phyloP scores from a whole-genome alignment of 2,888 invertebrate genomes.

The Arctia plantaginis region DNA sequence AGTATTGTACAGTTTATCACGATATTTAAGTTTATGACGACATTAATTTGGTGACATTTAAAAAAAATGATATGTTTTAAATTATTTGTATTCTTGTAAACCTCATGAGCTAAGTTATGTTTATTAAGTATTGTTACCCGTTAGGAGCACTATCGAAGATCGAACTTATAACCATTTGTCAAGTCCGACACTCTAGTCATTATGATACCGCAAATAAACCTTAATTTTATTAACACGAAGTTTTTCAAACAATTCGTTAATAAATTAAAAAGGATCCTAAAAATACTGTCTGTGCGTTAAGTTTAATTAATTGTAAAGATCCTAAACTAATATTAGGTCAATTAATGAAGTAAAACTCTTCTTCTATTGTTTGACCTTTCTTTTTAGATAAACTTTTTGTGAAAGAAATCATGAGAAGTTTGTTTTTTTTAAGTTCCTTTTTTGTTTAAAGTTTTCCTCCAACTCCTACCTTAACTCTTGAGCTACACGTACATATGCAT shows the following conservation, averaged over 20 bases:
- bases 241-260: slow-evolving; percentile 18
- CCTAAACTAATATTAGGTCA: slow-evolving; percentile 41
- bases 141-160: no score
- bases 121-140: no score
- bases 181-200: background rate
- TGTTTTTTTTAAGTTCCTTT: background rate
- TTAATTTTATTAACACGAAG: background rate
- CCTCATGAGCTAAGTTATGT: no score
- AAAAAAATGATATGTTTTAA: no score
- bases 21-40: no score
- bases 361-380: background rate
- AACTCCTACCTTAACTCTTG: background rate
- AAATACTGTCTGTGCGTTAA: slow-evolving; percentile 22
- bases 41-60: no score
- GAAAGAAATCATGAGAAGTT: background rate
- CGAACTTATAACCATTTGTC: no score
- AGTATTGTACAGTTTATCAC: no score
- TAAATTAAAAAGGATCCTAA: slow-evolving; percentile 9
- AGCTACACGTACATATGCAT: no score
- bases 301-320: slow-evolving; percentile 36
- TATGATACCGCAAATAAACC: background rate
- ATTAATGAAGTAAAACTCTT: slow-evolving; percentile 34
- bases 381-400: slow-evolving; percentile 8
- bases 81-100: no score
- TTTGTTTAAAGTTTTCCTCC: background rate